phyloP scores from a whole-genome alignment of 2,797 vertebrate genomes.

The Pseudopleuronectes americanus region DNA sequence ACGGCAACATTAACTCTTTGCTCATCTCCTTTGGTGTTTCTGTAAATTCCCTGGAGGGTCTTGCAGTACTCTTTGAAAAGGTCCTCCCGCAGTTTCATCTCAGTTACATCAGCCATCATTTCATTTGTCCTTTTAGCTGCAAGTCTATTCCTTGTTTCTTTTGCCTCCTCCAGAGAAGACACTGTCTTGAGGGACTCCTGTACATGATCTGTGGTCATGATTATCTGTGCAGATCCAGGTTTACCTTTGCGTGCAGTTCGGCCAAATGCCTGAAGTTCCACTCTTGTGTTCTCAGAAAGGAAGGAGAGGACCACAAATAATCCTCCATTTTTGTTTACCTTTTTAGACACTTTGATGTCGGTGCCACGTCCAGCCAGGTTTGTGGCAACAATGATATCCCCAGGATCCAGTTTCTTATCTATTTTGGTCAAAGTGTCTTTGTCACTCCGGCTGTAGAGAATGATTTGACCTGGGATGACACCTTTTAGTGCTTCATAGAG shows the following conservation, averaged over 20 bases:
- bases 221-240: constrained; percentile 47
- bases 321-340: constrained; percentile 63
- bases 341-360: constrained; percentile 63
- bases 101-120: constrained; percentile 37
- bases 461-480: constrained; percentile 18
- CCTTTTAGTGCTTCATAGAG: constrained; percentile 29
- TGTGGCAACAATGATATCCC: constrained; percentile 68
- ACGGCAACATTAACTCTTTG: constrained; percentile 37
- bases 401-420: constrained; percentile 30
- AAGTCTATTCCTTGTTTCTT: constrained; percentile 19
- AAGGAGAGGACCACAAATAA: constrained; percentile 66
- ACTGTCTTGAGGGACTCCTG: constrained; percentile 23
- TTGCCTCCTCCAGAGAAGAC: constrained; percentile 32
- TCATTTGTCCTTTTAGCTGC: constrained; percentile 22
- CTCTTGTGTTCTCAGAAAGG: constrained; percentile 54
- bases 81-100: constrained; percentile 37
- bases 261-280: constrained; percentile 63
- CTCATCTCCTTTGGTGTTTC: constrained; percentile 26
- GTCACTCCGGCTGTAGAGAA: constrained; percentile 43
- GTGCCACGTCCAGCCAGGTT: constrained; percentile 58
- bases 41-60: constrained; percentile 38
- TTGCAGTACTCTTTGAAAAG: constrained; percentile 45
- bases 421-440: constrained; percentile 33
- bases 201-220: constrained; percentile 24
- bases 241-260: constrained; percentile 42